Evolutionary conservation across 2,888 invertebrate species (phyloP).

Genomic region (Diplazon laetatorius): DNA sequence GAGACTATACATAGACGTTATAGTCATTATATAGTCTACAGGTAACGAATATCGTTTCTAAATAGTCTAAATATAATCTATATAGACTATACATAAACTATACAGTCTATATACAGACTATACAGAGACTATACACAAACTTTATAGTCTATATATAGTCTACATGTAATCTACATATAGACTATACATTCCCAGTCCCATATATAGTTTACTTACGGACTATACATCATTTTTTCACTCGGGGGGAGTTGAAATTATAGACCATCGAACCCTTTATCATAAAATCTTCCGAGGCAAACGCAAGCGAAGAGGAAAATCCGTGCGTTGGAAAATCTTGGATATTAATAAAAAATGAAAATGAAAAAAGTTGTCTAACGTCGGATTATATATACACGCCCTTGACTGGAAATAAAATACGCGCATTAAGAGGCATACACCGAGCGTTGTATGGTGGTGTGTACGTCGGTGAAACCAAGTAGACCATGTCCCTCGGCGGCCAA

Average conservation of each 20-base stretch:
- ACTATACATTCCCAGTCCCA: no score
- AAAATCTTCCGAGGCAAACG: constrained; percentile 45
- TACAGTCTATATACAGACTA: no score
- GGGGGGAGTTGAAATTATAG: constrained; percentile 54
- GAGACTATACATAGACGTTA: no score
- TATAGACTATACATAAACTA: no score
- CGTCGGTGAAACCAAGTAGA: constrained; percentile 72
- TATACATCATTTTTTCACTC: no score
- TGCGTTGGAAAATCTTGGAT: constrained; percentile 34
- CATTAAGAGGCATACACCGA: constrained; percentile 47
- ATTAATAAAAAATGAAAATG: constrained; percentile 7
- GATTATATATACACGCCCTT: constrained; percentile 56
- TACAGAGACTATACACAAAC: no score
- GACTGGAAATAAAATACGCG: constrained; percentile 60
- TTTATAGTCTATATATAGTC: no score
- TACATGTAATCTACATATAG: no score
- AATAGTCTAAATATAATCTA: no score
- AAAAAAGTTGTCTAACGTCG: constrained; percentile 44
- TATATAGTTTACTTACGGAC: no score
- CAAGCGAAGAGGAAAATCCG: constrained; percentile 49
- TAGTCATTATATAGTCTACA: no score
- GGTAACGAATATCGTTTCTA: no score
- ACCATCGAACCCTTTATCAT: constrained; percentile 64
- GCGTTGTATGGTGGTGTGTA: constrained; percentile 37
- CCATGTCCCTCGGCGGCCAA: constrained; percentile 71